Percentiles rank a stretch among this genome's conserved stretches.
phyloP scores from a whole-genome alignment of 1,140 invertebrate genomes.

The Coptotermes formosanus region DNA sequence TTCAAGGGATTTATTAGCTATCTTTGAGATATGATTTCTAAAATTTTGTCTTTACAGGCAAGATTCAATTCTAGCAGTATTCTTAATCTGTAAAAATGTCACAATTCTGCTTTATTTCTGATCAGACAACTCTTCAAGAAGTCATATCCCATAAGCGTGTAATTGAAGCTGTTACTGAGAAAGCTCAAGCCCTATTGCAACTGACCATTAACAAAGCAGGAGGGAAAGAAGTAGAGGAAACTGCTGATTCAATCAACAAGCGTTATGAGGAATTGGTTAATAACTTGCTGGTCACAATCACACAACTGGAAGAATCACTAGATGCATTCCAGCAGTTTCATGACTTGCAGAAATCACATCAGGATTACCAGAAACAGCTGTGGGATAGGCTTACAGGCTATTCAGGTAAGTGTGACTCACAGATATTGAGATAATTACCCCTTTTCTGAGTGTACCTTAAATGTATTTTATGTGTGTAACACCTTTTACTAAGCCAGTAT shows the following conservation, averaged over 20 bases:
- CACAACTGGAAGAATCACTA: constrained; percentile 69
- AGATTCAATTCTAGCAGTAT: too few species aligned
- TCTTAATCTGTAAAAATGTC: too few species aligned
- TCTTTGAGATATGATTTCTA: too few species aligned
- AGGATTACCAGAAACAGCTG: constrained; percentile 84
- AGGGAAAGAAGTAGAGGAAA: constrained; percentile 58
- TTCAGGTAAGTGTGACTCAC: constrained; percentile 45
- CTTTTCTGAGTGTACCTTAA: not conserved
- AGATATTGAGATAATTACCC: not conserved
- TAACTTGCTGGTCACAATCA: constrained; percentile 60
- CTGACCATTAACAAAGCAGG: constrained; percentile 48
- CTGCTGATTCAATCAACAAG: constrained; percentile 65
- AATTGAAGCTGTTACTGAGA: constrained; percentile 85
- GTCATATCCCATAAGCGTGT: constrained; percentile 85
- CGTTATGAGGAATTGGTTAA: constrained; percentile 71
- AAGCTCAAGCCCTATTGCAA: constrained; percentile 68
- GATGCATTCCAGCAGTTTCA: constrained; percentile 81
- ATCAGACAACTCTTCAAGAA: constrained; percentile 77
- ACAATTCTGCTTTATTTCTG: constrained; percentile 15
- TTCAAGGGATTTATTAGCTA: too few species aligned
- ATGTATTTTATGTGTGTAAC: not conserved
- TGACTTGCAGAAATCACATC: constrained; percentile 78
- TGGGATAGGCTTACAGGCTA: constrained; percentile 77
- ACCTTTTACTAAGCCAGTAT: not conserved
- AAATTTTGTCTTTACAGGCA: too few species aligned